phyloP scores from a whole-genome alignment of 2,113 vertebrate species.

The Anser brachyrhynchus region DNA sequence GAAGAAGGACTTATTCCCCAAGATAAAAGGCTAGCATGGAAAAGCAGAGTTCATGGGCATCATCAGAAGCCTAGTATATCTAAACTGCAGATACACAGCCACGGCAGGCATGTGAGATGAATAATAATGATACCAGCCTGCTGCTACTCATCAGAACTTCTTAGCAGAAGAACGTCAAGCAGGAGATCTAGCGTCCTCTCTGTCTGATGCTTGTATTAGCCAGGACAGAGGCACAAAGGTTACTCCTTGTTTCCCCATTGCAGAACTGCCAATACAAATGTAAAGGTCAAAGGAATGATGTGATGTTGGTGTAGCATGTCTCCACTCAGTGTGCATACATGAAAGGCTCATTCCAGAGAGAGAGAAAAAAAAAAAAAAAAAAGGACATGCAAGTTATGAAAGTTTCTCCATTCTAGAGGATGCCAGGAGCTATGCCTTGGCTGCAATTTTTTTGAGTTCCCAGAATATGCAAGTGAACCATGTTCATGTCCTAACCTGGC shows the following conservation, averaged over 20 bases:
- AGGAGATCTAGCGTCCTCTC: neutral
- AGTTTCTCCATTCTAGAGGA: neutral
- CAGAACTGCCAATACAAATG: neutral
- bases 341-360: neutral
- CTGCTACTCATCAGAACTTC: slow-evolving; percentile 3
- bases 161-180: neutral
- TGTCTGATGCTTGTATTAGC: neutral
- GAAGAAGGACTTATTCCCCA: neutral
- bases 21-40: neutral
- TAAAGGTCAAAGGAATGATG: neutral
- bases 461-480: neutral
- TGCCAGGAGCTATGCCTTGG: neutral
- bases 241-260: neutral
- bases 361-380: neutral
- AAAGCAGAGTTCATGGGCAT: neutral
- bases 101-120: neutral
- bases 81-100: neutral
- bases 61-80: neutral
- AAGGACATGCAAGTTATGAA: neutral
- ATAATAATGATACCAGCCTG: neutral
- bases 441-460: neutral
- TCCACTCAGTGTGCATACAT: neutral
- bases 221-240: neutral
- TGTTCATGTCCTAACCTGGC: too few species aligned
- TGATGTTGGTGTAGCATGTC: neutral